Conservation (phyloP, 1,140 invertebrate species). For the Arctopsyche grandis region DNA sequence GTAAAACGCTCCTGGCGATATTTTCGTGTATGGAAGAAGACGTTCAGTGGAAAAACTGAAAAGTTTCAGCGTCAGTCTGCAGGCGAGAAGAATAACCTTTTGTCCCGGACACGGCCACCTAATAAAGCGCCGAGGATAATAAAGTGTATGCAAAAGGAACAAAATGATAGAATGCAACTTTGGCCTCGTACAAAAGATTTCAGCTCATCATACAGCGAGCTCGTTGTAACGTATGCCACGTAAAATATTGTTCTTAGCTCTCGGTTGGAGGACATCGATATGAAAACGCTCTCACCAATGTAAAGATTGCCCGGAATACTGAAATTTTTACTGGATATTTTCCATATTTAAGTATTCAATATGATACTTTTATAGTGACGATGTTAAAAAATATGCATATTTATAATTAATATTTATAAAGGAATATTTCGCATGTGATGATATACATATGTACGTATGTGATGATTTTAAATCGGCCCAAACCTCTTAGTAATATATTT, state of each 20-base stretch:
- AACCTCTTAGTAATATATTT: no score
- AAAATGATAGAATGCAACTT: conserved; percentile 26
- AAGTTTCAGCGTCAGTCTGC: conserved; percentile 17
- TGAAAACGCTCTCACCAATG: background rate
- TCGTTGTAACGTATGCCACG: conserved; percentile 11
- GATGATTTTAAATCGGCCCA: no score
- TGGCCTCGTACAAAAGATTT: conserved; percentile 29
- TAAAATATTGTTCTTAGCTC: conserved; percentile 6
- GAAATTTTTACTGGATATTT: no score
- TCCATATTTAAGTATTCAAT: no score
- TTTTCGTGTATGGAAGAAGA: conserved; percentile 27
- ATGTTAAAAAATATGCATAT: no score
- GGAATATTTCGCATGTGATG: no score
- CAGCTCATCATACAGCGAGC: conserved; percentile 31
- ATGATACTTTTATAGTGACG: no score
- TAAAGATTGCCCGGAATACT: no score
- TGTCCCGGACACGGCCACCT: conserved; percentile 32
- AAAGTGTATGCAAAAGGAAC: conserved; percentile 20
- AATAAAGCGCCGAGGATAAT: conserved; percentile 36
- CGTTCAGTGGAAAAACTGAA: conserved; percentile 20
- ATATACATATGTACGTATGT: no score
- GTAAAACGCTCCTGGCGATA: conserved; percentile 26
- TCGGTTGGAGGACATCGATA: background rate
- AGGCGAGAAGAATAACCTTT: conserved; percentile 28
- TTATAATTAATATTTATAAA: no score